phyloP scores from a whole-genome alignment of 2,797 vertebrate genomes.

The Bradypus variegatus region DNA sequence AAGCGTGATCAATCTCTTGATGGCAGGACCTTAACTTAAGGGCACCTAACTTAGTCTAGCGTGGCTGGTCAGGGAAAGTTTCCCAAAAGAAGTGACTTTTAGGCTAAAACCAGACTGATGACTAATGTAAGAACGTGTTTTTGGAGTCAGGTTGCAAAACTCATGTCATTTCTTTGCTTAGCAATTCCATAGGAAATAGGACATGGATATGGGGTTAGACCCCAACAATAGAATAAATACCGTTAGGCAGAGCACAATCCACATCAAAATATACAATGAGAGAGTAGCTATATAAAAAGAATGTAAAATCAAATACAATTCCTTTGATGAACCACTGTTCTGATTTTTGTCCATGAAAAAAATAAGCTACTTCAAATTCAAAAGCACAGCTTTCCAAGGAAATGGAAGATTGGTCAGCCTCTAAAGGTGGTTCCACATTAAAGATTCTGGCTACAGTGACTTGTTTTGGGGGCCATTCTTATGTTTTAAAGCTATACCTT shows the following conservation, averaged over 20 bases:
- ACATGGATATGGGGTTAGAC: background rate
- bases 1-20: background rate
- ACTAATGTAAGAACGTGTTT: background rate
- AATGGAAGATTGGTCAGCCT: background rate
- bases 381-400: background rate
- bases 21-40: background rate
- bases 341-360: background rate
- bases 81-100: background rate
- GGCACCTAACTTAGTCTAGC: background rate
- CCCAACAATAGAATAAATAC: background rate
- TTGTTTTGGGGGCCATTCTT: background rate
- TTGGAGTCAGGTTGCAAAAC: background rate
- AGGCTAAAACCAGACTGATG: background rate
- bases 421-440: background rate
- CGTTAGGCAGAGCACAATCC: background rate
- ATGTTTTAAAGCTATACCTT: background rate
- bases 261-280: background rate
- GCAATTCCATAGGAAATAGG: background rate
- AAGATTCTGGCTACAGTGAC: background rate
- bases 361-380: background rate
- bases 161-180: background rate
- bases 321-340: background rate
- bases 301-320: constrained; percentile 5
- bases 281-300: background rate
- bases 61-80: background rate